These are phyloP conservation scores for Heteronetta atricapilla DNA, from an alignment of 2,113 vertebrate species.

Conservation along the genomic window DNA sequence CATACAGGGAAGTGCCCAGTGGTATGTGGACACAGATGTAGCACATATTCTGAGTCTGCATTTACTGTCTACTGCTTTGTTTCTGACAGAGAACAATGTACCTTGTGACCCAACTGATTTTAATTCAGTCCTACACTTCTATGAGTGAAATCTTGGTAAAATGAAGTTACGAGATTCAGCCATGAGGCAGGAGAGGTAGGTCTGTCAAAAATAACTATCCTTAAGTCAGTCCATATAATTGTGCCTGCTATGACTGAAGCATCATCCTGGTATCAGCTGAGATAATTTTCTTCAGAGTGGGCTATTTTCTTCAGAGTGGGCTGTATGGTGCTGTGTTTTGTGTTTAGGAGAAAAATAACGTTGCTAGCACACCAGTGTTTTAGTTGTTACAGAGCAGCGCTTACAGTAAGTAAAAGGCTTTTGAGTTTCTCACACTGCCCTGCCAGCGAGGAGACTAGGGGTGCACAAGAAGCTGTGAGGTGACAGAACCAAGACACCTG, in stretches of 20 bases:
- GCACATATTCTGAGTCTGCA: neutral
- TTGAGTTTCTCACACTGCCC: too few species aligned
- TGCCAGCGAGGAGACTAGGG: too few species aligned
- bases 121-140: neutral
- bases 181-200: neutral
- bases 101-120: neutral
- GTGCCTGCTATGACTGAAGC: neutral
- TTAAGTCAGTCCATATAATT: neutral
- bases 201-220: neutral
- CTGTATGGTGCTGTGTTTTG: too few species aligned
- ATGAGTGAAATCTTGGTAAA: neutral
- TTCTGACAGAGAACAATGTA: neutral
- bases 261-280: neutral
- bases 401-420: too few species aligned
- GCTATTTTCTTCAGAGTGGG: neutral
- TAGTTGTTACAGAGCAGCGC: too few species aligned
- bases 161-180: neutral
- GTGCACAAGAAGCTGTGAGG: too few species aligned
- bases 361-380: too few species aligned
- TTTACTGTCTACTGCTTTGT: neutral
- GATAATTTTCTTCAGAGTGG: neutral
- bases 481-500: too few species aligned
- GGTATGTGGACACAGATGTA: neutral
- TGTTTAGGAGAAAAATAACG: too few species aligned
- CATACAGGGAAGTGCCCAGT: neutral